phyloP scores from a whole-genome alignment of 2,113 vertebrate species.

The Solenodon paradoxus region DNA sequence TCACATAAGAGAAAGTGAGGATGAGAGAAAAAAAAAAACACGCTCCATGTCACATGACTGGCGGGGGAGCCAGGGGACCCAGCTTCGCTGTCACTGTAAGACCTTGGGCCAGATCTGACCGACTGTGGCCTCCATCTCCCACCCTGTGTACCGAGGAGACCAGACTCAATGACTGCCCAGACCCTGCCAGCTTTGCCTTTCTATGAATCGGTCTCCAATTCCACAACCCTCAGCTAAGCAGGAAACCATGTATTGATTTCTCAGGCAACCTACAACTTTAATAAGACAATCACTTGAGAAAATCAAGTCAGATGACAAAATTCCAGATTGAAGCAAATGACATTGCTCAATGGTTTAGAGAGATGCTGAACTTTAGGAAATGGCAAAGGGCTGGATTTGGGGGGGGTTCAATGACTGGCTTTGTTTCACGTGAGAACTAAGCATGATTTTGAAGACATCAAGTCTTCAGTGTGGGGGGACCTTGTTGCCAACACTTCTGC shows the following conservation, averaged over 20 bases:
- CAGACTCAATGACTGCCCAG: neutral
- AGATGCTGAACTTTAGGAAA: slow-evolving; percentile 16
- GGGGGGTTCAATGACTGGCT: neutral
- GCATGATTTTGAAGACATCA: slow-evolving; percentile 3
- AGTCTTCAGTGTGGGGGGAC: neutral
- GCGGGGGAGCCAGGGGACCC: neutral
- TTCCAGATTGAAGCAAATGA: slow-evolving; percentile 28
- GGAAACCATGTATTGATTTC: neutral
- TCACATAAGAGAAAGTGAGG: neutral
- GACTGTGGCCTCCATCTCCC: neutral
- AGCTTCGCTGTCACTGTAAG: neutral
- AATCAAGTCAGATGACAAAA: slow-evolving; percentile 35
- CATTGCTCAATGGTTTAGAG: neutral
- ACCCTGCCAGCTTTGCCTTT: neutral
- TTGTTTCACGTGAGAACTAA: slow-evolving; percentile 45
- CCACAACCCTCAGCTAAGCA: neutral
- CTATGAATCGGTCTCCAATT: neutral
- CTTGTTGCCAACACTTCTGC: neutral
- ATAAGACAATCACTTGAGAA: neutral
- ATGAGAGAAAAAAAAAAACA: neutral
- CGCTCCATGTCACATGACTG: neutral
- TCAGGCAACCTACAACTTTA: slow-evolving; percentile 5
- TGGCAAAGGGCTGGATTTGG: neutral
- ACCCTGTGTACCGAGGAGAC: neutral
- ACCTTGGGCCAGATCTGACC: neutral